These are phyloP conservation scores for Drosophila formosana DNA, from an alignment of 2,888 invertebrate genomes.

Conservation along the genomic window DNA sequence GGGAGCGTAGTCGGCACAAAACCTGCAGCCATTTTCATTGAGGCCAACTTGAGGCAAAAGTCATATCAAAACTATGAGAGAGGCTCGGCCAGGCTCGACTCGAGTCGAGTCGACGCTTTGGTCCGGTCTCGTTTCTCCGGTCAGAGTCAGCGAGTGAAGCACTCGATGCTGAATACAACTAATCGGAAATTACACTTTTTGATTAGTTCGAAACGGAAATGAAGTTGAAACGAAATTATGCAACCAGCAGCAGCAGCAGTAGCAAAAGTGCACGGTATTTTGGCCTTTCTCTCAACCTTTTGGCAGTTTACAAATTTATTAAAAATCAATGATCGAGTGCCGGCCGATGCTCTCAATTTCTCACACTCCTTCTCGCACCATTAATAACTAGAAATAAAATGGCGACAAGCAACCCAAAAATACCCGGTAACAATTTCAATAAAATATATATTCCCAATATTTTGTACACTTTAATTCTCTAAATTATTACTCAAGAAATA, in stretches of 20 bases:
- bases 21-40: constrained; percentile 27
- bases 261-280: constrained; percentile 44
- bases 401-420: background rate
- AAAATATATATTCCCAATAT: too few species aligned
- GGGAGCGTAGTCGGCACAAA: constrained; percentile 36
- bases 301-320: constrained; percentile 70
- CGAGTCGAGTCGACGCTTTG: constrained; percentile 7
- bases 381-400: constrained; percentile 64
- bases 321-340: constrained; percentile 70
- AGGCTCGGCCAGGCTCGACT: constrained; percentile 29
- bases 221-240: constrained; percentile 85
- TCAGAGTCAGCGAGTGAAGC: constrained; percentile 42
- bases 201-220: constrained; percentile 85
- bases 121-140: constrained; percentile 1
- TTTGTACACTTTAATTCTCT: too few species aligned
- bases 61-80: constrained; percentile 48
- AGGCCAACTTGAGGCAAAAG: constrained; percentile 52
- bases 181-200: constrained; percentile 86
- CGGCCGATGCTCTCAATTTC: constrained; percentile 25
- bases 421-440: background rate
- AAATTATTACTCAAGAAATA: too few species aligned
- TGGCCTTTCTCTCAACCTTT: constrained; percentile 37
- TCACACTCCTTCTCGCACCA: constrained; percentile 24
- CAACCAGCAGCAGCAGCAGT: constrained; percentile 44
- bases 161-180: constrained; percentile 79